These are phyloP conservation scores for Micromussa lordhowensis DNA, from an alignment of 92 coral and sea anemone genomes.

Conservation along the genomic window DNA sequence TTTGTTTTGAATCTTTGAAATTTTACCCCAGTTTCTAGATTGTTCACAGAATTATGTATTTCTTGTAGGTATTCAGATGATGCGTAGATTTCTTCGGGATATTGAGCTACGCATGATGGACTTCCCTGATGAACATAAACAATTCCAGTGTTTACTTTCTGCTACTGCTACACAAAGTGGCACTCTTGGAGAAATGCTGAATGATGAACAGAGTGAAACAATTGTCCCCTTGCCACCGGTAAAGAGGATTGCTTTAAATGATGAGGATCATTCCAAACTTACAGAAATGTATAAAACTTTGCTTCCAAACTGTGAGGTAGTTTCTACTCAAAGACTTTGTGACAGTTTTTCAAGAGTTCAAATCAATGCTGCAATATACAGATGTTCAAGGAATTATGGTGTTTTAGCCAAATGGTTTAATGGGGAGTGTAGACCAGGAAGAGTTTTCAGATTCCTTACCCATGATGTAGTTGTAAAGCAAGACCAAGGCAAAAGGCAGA, in stretches of 20 bases:
- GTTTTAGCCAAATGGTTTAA: slow-evolving; percentile 58
- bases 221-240: slow-evolving; percentile 28
- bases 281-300: slow-evolving; percentile 44
- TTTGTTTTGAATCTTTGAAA: background rate
- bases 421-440: slow-evolving; percentile 41
- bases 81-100: slow-evolving; percentile 56
- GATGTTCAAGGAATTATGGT: slow-evolving; percentile 23
- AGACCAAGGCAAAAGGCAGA: slow-evolving; percentile 26
- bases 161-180: background rate
- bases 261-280: slow-evolving; percentile 16
- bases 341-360: slow-evolving; percentile 30
- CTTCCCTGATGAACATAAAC: slow-evolving; percentile 44
- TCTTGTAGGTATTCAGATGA: slow-evolving; percentile 52
- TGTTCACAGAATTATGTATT: background rate
- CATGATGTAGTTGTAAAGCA: slow-evolving; percentile 32
- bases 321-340: slow-evolving; percentile 37
- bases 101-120: slow-evolving; percentile 26
- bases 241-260: slow-evolving; percentile 30
- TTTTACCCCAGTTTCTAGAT: background rate
- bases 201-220: background rate
- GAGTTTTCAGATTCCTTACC: slow-evolving; percentile 35
- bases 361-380: slow-evolving; percentile 26
- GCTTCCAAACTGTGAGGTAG: slow-evolving; percentile 24
- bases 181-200: slow-evolving; percentile 21
- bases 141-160: slow-evolving; percentile 12